Evolutionary conservation across 2,888 invertebrate genomes (phyloP).

Genomic region (Megaustenia siamemsis): DNA sequence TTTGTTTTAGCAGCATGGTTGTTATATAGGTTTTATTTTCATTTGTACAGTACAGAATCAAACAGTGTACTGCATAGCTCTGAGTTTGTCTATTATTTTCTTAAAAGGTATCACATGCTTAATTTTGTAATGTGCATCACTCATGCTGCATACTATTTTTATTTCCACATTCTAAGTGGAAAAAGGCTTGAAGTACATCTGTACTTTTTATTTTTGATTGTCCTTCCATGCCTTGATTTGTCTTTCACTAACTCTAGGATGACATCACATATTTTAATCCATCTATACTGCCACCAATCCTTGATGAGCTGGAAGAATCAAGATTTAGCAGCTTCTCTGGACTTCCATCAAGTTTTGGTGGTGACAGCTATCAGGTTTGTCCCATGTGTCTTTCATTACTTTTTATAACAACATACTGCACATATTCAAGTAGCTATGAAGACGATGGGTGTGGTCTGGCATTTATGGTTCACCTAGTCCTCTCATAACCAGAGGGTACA

Average conservation of each 20-base stretch:
- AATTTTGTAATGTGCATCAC: no score
- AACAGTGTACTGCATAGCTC: no score
- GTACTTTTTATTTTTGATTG: neutral
- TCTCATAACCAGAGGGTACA: no score
- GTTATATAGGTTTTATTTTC: no score
- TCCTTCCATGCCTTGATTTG: conserved; percentile 26
- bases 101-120: no score
- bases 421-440: no score
- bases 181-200: neutral
- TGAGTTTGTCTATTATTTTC: no score
- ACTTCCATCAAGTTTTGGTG: conserved; percentile 51
- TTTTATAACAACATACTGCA: neutral
- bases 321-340: conserved; percentile 58
- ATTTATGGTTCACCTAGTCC: no score
- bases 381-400: neutral
- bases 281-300: conserved; percentile 59
- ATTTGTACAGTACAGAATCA: no score
- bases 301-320: conserved; percentile 60
- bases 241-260: conserved; percentile 55
- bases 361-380: conserved; percentile 55
- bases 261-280: conserved; percentile 61
- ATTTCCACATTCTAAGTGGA: neutral
- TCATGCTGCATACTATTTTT: no score
- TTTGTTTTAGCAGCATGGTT: no score
- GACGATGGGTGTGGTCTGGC: no score